Evolutionary conservation across 2,888 invertebrate species (phyloP), one percentile per base, ranked within the genome.

Genomic region (Abrostola tripartita): DNA sequence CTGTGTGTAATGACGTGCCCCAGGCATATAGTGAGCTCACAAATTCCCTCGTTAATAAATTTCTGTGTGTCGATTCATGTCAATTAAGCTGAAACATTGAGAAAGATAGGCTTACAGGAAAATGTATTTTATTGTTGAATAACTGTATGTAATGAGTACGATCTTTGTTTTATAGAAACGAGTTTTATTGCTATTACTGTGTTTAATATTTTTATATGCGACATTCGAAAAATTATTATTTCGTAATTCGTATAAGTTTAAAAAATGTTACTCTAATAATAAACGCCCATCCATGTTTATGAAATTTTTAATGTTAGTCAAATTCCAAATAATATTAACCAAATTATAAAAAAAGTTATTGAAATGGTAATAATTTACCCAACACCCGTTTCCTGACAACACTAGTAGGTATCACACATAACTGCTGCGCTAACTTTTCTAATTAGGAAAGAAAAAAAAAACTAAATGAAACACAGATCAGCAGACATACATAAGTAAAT

Each of bases 31-130:
- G 62, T 69, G 40, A 66, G 63, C 71, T 71, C 66, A 65, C 54
- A 63, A 66, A 78, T 79, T 68, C 76, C 68, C 68, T 76, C 71
- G 79, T 74, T 74, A 74, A 74, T 76, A 73, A 64, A 73, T 76
- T 71, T 77, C 64, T 68, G 64, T 52, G 61, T 62, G 64, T 63
- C 59, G 65, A 63, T 71, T 76, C 65, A 63, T 64, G 74, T 68
- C 76, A 77, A 74, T 77, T 74, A 71, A 58, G 52, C 56, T 64
- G 54, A 61, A 59, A 71, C 65, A 67, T 52, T 61, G 52, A 37
- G 58, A 10, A 74, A 61, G 49, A 52, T 10, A 37, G 36, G 60
- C 52, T 72, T 69, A 65, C 54, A 65, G 38, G 65, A 58, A 60
- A 68, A 64, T 68, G 58, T n/a, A n/a, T 50, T 63, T 72, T 24